Percentiles rank a stretch among this genome's conserved stretches.
Conservation (phyloP, 2,888 invertebrate species). For the Pheosia gnoma region DNA sequence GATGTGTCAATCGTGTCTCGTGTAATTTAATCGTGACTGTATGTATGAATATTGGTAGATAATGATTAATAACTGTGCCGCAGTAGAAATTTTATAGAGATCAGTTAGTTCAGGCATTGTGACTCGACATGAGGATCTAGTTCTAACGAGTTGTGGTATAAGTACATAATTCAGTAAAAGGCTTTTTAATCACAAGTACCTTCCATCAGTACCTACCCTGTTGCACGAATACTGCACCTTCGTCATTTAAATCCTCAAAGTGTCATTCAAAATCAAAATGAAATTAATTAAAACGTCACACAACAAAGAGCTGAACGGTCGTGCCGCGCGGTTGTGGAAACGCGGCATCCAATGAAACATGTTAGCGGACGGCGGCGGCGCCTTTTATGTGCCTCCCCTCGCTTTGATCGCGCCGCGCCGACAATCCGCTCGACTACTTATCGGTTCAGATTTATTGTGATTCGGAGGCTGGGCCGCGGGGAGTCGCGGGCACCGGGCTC, state of each 20-base stretch:
- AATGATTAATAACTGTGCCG: too few relatives aligned
- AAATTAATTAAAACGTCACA: slow-evolving; percentile 76
- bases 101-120: too few relatives aligned
- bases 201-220: slow-evolving; percentile 12
- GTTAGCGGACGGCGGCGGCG: slow-evolving; percentile 66
- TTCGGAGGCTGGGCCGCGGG: slow-evolving; percentile 73
- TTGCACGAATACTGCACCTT: slow-evolving; percentile 44
- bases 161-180: slow-evolving; percentile 12
- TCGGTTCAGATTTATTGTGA: slow-evolving; percentile 84
- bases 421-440: slow-evolving; percentile 82
- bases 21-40: too few relatives aligned
- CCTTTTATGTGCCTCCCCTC: slow-evolving; percentile 76
- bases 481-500: slow-evolving; percentile 56
- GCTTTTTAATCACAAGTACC: slow-evolving; percentile 13
- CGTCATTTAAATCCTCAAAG: slow-evolving; percentile 58
- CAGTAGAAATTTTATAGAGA: too few relatives aligned
- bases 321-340: slow-evolving; percentile 71
- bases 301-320: slow-evolving; percentile 62
- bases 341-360: slow-evolving; percentile 66
- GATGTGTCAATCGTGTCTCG: too few relatives aligned
- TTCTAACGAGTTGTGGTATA: too few relatives aligned
- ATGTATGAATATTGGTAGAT: too few relatives aligned
- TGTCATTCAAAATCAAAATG: slow-evolving; percentile 65
- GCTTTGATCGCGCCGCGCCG: slow-evolving; percentile 81
- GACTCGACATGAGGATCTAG: too few relatives aligned